These are phyloP conservation scores for Sardinella longiceps DNA, from an alignment of 2,797 vertebrate species.

Conservation along the genomic window DNA sequence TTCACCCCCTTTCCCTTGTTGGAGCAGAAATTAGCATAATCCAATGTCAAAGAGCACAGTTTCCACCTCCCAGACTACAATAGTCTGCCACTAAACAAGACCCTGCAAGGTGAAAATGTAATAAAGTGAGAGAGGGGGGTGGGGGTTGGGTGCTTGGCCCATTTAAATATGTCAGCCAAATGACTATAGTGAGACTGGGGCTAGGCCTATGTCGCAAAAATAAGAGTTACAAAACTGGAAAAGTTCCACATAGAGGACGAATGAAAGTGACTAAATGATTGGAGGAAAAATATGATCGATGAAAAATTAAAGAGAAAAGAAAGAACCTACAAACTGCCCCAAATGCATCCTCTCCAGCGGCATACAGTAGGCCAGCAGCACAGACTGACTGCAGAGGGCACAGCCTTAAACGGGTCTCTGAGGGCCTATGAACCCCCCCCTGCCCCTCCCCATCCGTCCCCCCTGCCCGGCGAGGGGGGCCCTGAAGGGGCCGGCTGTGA, in stretches of 20 bases:
- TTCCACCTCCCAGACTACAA: background rate
- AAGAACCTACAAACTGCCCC: background rate
- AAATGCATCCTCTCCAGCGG: background rate
- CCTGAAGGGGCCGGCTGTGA: background rate
- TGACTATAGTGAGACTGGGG: background rate
- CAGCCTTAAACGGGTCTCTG: constrained; percentile 6
- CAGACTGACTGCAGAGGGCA: background rate
- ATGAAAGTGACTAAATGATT: background rate
- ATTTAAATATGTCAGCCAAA: background rate
- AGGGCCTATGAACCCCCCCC: background rate
- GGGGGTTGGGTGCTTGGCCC: too few relatives aligned
- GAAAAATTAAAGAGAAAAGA: background rate
- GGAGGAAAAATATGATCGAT: background rate
- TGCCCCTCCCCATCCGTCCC: background rate
- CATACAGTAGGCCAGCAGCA: background rate
- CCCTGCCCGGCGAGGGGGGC: background rate
- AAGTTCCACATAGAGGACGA: background rate
- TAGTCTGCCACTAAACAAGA: background rate
- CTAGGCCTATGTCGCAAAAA: background rate
- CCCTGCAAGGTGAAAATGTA: background rate
- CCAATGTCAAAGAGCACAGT: constrained; percentile 38
- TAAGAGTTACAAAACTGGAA: too few relatives aligned
- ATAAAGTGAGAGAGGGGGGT: background rate
- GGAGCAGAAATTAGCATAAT: constrained; percentile 39
- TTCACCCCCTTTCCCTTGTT: constrained; percentile 11